Base-by-base conservation (phyloP, 2,113 vertebrate species). In the Sebastes schlegelii region DNA sequence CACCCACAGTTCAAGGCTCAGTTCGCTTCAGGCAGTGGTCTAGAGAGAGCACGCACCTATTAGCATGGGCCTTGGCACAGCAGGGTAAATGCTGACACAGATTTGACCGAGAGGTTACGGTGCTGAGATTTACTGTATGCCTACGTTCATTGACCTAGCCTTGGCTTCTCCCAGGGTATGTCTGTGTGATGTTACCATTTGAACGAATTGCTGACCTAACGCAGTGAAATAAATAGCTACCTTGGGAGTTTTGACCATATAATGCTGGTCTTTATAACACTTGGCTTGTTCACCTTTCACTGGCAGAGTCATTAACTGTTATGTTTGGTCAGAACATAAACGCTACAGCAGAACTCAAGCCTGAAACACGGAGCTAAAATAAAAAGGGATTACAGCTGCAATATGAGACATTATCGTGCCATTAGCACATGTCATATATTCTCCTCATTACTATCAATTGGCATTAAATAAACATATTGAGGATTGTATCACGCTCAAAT, bases 41-140 rank as follows among this genome's bases (percentile, higher is more conserved):
- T 77, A 52, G 5, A 88, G 88, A 88, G 77, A 77, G 80, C 71
- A 45, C 23, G 1, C 66, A 83, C 82, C 85, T 83, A 90, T 91
- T 91, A 91, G 80, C 86, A 90, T 78, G 68, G 90, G 90, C 84
- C 86, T 91, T 79, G 83, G 80, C 78, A 87, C 63, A 72, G 85
- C 86, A 76, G 77, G 74, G 76, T 89, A 92, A 90, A 92, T 77
- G 92, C 88, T 91, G 91, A 94, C 91, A 86, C 90, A 91, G 86
- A 84, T 91, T 86, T 92, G 89, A 92, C 91, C 81, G 17, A 87
- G 77, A 84, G 91, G 91, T 92, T 85, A 86, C 45, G 17, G 46
- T 45, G 80, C 78, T 82, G 85, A 90, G 88, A 93, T 94, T 91
- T 92, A 93, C 76, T 91, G 77, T 86, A 74, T 72, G 85, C 65